A percentile compares a stretch with the other conserved stretches of the same genome.
phyloP scores from a whole-genome alignment of 2,888 invertebrate species.

The Dolomedes plantarius region DNA sequence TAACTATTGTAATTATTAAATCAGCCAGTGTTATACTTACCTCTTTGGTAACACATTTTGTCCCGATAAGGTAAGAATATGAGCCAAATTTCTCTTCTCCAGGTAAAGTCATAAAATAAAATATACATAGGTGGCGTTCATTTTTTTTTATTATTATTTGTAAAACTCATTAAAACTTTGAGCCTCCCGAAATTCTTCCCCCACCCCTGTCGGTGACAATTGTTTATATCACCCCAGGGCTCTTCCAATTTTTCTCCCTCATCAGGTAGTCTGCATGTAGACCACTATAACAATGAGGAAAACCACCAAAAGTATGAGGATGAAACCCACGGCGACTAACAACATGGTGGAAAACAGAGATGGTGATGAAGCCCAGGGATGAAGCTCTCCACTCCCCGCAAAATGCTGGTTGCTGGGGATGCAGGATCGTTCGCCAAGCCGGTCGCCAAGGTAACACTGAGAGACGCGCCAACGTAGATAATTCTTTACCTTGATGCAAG shows the following conservation, averaged over 20 bases:
- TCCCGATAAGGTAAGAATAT: not conserved
- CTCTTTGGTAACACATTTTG: not conserved
- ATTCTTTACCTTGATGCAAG: no score
- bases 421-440: constrained; percentile 27
- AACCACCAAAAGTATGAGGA: constrained; percentile 68
- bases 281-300: constrained; percentile 71
- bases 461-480: not conserved
- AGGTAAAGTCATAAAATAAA: not conserved
- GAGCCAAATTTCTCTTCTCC: not conserved
- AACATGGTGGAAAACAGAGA: constrained; percentile 63
- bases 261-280: constrained; percentile 67
- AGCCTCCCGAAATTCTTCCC: not conserved
- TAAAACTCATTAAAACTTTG: constrained; percentile 52
- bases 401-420: constrained; percentile 41
- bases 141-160: not conserved
- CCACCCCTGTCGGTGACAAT: not conserved
- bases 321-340: constrained; percentile 70
- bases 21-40: not conserved
- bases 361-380: constrained; percentile 50
- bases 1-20: no score
- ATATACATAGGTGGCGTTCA: constrained; percentile 31
- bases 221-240: not conserved
- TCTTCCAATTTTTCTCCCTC: not conserved
- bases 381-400: constrained; percentile 34
- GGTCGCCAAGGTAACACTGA: constrained; percentile 7